Conservation (phyloP, 1,140 invertebrate species). For the Leptonema lineaticorne region DNA sequence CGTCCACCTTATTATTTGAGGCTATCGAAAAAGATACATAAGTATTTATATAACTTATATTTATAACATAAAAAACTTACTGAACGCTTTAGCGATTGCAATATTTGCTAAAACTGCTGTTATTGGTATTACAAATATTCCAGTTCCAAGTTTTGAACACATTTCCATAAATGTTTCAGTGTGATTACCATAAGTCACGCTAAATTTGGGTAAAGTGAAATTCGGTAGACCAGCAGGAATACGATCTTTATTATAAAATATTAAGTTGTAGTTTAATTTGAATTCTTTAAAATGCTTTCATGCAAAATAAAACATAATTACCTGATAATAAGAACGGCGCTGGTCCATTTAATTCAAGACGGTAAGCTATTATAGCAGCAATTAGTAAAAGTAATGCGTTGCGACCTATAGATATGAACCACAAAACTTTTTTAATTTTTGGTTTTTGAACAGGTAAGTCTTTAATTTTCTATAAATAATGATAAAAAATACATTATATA, state of each 20-base stretch:
- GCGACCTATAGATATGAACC: constrained; percentile 72
- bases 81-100: constrained; percentile 85
- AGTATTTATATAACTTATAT: too few species aligned
- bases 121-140: constrained; percentile 73
- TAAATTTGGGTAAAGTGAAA: constrained; percentile 65
- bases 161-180: constrained; percentile 67
- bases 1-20: constrained; percentile 62
- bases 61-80: constrained; percentile 56
- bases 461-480: constrained; percentile 64
- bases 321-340: constrained; percentile 61
- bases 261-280: not conserved
- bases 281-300: not conserved
- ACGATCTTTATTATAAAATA: constrained; percentile 53
- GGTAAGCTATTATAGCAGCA: constrained; percentile 61
- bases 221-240: constrained; percentile 67
- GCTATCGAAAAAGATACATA: constrained; percentile 52
- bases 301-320: constrained; percentile 14
- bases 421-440: constrained; percentile 55
- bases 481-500: constrained; percentile 23
- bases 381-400: constrained; percentile 76
- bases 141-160: constrained; percentile 65
- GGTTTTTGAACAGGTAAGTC: constrained; percentile 56
- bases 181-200: constrained; percentile 58
- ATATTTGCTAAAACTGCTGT: constrained; percentile 82
- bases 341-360: constrained; percentile 48